Conservation (phyloP, 2,113 vertebrate species). For the Acanthisitta chloris region DNA sequence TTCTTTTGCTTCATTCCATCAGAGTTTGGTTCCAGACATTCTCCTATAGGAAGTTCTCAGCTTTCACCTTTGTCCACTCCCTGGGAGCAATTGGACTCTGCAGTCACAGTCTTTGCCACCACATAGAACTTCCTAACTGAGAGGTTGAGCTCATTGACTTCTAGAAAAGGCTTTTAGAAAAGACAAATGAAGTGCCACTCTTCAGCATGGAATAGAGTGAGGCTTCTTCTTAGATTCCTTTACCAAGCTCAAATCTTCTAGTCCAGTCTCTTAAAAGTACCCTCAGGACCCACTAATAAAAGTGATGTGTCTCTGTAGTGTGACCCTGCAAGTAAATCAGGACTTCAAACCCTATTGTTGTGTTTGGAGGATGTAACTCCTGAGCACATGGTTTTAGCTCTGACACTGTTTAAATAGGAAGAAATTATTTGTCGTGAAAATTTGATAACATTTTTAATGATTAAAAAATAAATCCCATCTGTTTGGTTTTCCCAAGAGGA, state of each 20-base stretch:
- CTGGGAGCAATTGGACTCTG: background rate
- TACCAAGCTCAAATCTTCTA: background rate
- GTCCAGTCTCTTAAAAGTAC: background rate
- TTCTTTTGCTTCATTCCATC: background rate
- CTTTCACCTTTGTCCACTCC: background rate
- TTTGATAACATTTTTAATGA: background rate
- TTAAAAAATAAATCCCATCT: slow-evolving; percentile 35
- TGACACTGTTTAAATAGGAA: background rate
- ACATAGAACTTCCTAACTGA: accelerated
- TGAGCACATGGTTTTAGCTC: background rate
- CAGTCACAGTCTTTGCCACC: background rate
- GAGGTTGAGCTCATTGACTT: background rate
- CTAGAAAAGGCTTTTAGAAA: background rate
- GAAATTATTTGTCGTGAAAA: slow-evolving; percentile 8
- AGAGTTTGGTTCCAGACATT: background rate
- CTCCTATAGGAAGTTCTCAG: background rate
- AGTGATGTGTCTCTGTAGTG: background rate
- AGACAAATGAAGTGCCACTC: background rate
- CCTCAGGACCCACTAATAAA: background rate
- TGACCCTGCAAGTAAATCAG: background rate
- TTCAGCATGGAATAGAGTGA: background rate
- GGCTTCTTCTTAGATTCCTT: background rate
- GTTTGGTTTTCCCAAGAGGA: background rate
- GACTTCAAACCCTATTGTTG: background rate
- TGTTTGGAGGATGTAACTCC: background rate